Evolutionary conservation across 2,888 invertebrate genomes (phyloP), one percentile per base, ranked within the genome.

Genomic region (Lordiphosa fenestrarum): DNA sequence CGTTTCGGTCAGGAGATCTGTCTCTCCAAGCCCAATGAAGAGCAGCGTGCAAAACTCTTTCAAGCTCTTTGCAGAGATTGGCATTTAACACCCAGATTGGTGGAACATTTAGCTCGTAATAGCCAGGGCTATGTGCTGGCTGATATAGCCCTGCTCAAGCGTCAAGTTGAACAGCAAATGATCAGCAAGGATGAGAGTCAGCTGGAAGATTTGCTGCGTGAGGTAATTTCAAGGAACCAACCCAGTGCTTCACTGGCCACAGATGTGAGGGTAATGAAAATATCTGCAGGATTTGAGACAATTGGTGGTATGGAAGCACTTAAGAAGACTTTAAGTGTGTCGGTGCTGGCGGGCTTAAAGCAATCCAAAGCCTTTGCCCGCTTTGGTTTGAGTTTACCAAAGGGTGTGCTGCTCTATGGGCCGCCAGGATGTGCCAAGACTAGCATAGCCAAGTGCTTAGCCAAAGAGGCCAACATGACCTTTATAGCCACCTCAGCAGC

Each of bases 341-440:
- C 91, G 6, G 88, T 93, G 21, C 89, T 92, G 66, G 91, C 92
- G 88, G 93, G 93, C 0, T 84, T 93, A 10, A 88, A 89, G 60
- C 89, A 92, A 65, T 90, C 91, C 0, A 90, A 90, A 23, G 89
- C 91, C 0, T 93, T 92, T 82, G 71, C 86, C 6, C 86, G 91
- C 36, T 90, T 93, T 71, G 92, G 92, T 5, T 87, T 93, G 36
- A 89, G 89, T 25, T 88, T 91, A 53, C 92, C 93, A 0, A 91
- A 91, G 82, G 92, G 93, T 23, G 89, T 93, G 33, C 84, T 93
- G 40, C 86, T 93, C 6, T 92, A 92, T 85, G 93, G 93, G 0
- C 93, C 93, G 4, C 93, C 93, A 0, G 93, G 93, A 1, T 93
- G 93, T 87, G 92, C 92, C n/a, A 93, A 93, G 87, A 93, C 93